phyloP scores from a whole-genome alignment of 2,888 invertebrate genomes.

The Cheilosia urbana region DNA sequence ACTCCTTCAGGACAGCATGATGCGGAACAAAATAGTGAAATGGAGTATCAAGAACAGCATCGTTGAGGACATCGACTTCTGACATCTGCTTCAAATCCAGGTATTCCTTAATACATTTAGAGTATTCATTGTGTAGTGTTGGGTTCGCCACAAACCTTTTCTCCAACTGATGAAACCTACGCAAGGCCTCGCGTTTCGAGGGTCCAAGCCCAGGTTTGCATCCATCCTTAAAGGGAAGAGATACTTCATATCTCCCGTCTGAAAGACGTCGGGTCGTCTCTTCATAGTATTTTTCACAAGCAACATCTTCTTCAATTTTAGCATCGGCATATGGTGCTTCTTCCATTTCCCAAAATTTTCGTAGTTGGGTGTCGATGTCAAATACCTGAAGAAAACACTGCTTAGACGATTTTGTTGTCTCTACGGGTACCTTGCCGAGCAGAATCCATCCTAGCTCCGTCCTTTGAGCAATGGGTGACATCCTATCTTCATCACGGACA shows the following conservation, averaged over 20 bases:
- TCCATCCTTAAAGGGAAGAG: neutral
- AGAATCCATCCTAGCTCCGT: conserved; percentile 25
- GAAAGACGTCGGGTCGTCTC: neutral
- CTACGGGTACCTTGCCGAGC: conserved; percentile 1
- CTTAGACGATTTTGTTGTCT: neutral
- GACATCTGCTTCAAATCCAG: conserved; percentile 5
- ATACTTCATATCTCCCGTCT: neutral
- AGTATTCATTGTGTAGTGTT: no score
- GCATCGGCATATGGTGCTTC: no score
- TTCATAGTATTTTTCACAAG: neutral
- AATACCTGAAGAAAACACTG: neutral
- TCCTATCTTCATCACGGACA: neutral
- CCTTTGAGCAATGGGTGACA: conserved; percentile 13
- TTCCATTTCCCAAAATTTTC: no score
- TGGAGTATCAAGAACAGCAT: neutral
- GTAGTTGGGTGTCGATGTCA: no score
- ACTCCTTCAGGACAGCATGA: conserved; percentile 12
- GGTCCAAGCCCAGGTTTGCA: neutral
- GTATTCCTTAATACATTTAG: neutral
- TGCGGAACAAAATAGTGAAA: conserved; percentile 3
- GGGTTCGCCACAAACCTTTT: no score
- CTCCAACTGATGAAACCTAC: no score
- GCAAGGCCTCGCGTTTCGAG: neutral
- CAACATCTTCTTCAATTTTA: neutral
- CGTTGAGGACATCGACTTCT: neutral